Evolutionary conservation across 2,888 invertebrate species (phyloP).

Genomic region (Oscheius myriophilus): DNA sequence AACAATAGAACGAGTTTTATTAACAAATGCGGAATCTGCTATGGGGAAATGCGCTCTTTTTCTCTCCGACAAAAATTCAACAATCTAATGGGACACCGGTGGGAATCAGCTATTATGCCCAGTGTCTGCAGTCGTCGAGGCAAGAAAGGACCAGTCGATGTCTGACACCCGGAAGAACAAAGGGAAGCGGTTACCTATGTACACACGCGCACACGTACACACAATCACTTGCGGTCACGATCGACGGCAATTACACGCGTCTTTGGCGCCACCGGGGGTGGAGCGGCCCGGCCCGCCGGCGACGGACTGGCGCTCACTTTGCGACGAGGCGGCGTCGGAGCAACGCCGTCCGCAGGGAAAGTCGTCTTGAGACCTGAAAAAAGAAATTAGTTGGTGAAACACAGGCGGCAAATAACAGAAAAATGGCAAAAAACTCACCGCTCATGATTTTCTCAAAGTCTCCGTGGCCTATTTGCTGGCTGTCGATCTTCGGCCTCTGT

Average conservation of each 20-base stretch:
- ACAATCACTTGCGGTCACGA: constrained; percentile 42
- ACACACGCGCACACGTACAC: neutral
- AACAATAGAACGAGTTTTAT: too few species aligned
- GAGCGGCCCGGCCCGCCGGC: constrained; percentile 35
- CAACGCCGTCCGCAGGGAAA: constrained; percentile 18
- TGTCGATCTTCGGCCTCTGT: constrained; percentile 57
- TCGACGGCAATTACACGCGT: constrained; percentile 51
- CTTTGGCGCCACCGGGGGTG: constrained; percentile 60
- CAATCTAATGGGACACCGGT: too few species aligned
- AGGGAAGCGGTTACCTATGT: too few species aligned
- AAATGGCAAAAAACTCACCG: constrained; percentile 36
- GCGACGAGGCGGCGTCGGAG: constrained; percentile 42
- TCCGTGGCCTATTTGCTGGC: constrained; percentile 63
- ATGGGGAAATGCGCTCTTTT: too few species aligned
- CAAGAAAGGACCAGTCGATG: constrained; percentile 18
- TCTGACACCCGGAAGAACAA: neutral
- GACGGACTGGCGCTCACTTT: constrained; percentile 45
- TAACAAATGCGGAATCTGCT: too few species aligned
- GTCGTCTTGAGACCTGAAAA: constrained; percentile 53
- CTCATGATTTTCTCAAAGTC: constrained; percentile 67
- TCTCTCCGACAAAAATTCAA: too few species aligned
- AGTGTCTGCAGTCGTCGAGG: neutral
- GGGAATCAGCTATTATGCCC: too few species aligned
- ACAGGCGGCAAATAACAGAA: neutral
- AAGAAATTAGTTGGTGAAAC: neutral